Conservation (phyloP, 23 tunicate genomes). For the Aplidium turbinatum region DNA sequence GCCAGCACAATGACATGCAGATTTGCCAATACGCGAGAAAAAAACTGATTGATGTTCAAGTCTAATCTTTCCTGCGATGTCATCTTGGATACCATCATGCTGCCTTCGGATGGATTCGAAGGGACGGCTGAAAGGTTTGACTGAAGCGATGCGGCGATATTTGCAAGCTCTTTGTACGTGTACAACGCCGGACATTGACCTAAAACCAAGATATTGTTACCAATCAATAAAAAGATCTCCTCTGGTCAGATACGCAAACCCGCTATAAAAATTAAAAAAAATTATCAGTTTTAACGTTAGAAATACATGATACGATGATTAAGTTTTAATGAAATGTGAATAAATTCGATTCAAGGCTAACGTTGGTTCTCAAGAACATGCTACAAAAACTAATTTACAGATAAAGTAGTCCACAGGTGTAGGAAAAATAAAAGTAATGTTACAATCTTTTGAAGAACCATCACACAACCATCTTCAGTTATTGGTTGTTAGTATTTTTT, state of each 20-base stretch:
- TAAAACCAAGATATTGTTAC: no score
- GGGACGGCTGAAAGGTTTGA: constrained; percentile 7
- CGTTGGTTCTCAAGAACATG: no score
- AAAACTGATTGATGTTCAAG: constrained; percentile 44
- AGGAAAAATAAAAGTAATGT: no score
- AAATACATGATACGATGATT: background rate
- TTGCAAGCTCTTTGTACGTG: constrained; percentile 56
- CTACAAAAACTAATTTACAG: no score
- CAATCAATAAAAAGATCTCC: background rate
- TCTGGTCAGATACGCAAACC: no score
- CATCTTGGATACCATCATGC: background rate
- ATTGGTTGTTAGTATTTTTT: no score
- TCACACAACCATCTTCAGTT: no score
- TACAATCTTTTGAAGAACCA: no score
- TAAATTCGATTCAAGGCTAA: no score
- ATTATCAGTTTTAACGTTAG: background rate
- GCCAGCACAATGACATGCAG: constrained; percentile 72
- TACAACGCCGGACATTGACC: constrained; percentile 84
- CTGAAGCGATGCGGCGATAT: constrained; percentile 58
- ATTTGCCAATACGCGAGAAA: constrained; percentile 48
- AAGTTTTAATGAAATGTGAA: no score
- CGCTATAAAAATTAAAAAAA: no score
- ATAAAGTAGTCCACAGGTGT: no score
- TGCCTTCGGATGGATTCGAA: background rate
- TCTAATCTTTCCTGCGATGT: constrained; percentile 73